A percentile compares a stretch with the other conserved stretches of the same genome.
These are phyloP conservation scores for Okapia johnstoni DNA, from an alignment of 2,113 vertebrate species.

Conservation along the genomic window DNA sequence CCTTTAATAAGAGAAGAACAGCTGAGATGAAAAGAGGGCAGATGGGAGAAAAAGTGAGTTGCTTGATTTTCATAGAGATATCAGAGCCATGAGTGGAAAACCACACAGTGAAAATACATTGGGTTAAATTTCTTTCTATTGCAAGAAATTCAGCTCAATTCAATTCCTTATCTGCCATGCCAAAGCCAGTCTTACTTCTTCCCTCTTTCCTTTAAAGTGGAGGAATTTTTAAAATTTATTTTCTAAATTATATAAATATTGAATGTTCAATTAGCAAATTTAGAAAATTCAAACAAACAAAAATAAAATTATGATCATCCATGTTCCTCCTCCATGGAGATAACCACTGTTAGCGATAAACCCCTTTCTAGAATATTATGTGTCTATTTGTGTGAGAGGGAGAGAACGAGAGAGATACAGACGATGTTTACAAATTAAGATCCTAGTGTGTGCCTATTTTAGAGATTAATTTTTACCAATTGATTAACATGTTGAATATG, in stretches of 20 bases:
- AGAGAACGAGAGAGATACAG: neutral
- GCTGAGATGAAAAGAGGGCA: neutral
- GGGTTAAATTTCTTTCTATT: neutral
- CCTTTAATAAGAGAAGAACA: neutral
- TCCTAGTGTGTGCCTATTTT: neutral
- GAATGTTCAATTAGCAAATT: neutral
- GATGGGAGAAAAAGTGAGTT: neutral
- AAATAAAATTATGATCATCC: neutral
- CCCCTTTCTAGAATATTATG: neutral
- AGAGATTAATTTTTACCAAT: neutral
- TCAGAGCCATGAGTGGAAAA: neutral
- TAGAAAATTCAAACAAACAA: constrained; percentile 12
- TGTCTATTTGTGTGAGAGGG: neutral
- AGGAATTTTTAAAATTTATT: neutral
- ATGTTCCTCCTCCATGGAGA: neutral
- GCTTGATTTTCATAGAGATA: neutral
- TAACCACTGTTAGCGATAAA: neutral
- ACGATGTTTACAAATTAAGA: neutral
- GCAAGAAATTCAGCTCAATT: neutral
- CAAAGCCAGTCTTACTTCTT: neutral
- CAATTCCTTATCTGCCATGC: neutral
- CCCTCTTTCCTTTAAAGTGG: neutral
- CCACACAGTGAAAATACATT: neutral
- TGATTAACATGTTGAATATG: neutral
- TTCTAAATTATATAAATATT: neutral